phyloP scores from a whole-genome alignment of 2,113 vertebrate species.

The Neolamprologus cancellatus region DNA sequence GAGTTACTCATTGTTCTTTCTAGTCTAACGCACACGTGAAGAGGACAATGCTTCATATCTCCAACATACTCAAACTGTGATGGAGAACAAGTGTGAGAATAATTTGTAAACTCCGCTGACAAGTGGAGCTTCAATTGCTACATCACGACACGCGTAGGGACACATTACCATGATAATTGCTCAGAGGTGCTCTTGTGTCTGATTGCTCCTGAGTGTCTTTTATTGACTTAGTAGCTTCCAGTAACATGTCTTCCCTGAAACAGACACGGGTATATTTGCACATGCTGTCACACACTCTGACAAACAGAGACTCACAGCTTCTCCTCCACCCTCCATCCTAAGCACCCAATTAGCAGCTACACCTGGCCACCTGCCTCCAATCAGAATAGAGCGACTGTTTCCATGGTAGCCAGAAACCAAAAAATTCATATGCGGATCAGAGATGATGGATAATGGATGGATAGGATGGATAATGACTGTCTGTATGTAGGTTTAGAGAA shows the following conservation, averaged over 20 bases:
- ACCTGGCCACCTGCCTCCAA: slow-evolving; percentile 68
- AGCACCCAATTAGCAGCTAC: slow-evolving; percentile 51
- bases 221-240: slow-evolving; percentile 26
- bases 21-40: neutral
- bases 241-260: slow-evolving; percentile 5
- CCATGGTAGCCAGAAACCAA: slow-evolving; percentile 12
- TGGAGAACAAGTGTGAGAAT: neutral
- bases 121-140: neutral
- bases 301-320: slow-evolving; percentile 7
- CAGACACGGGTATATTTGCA: neutral
- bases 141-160: neutral
- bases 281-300: neutral
- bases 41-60: neutral
- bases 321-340: slow-evolving; percentile 51
- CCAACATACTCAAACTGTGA: neutral
- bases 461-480: neutral
- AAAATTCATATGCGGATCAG: neutral
- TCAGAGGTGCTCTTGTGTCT: neutral
- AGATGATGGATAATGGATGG: neutral
- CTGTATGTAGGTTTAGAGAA: neutral
- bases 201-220: slow-evolving; percentile 21
- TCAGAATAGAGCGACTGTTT: slow-evolving; percentile 30
- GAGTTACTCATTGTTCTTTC: neutral
- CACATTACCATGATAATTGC: slow-evolving; percentile 22
- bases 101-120: neutral